phyloP scores from a whole-genome alignment of 1,140 invertebrate genomes.

The Palaemon carinicauda region DNA sequence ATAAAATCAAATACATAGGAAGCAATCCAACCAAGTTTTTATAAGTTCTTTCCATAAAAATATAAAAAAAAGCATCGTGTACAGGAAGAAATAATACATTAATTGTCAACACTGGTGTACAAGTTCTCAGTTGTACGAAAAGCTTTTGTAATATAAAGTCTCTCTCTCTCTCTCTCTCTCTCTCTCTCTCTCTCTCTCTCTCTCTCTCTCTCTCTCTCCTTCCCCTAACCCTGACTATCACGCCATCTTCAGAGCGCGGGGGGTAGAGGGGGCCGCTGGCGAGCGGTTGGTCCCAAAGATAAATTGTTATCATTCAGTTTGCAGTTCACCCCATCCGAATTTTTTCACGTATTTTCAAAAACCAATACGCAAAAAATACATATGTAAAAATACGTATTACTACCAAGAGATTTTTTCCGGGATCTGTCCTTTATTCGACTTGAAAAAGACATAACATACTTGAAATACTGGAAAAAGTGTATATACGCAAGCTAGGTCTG shows the following conservation, averaged over 20 bases:
- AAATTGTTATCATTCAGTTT: background rate
- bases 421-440: no score
- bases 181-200: conserved; percentile 23
- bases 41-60: no score
- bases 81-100: no score
- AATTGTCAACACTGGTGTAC: background rate
- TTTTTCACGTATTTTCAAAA: background rate
- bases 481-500: no score
- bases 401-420: no score
- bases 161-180: conserved; percentile 25
- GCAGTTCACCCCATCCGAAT: background rate
- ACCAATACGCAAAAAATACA: no score
- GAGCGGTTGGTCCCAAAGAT: background rate
- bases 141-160: background rate
- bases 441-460: no score
- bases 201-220: conserved; percentile 30
- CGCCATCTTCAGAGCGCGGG: background rate
- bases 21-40: no score
- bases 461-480: no score
- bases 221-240: background rate
- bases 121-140: background rate
- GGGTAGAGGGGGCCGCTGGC: background rate
- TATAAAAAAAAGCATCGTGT: no score
- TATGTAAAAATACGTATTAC: no score
- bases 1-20: no score